A percentile compares a stretch with the other conserved stretches of the same genome.
Evolutionary conservation across 2,888 invertebrate species (phyloP).

Genomic region (Thymelicus lineola): DNA sequence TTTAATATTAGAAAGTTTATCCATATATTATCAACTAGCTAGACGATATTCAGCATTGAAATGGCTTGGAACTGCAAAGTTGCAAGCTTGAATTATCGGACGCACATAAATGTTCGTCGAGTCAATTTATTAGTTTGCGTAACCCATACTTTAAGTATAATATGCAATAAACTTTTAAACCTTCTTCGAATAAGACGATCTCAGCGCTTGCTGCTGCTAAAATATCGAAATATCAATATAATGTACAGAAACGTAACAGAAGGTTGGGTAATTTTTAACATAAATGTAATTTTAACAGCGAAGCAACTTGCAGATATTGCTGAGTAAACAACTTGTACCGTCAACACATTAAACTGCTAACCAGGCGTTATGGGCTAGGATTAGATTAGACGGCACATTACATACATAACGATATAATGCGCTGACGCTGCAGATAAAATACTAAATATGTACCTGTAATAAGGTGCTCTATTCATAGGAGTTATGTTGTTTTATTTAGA

Average conservation of each 20-base stretch:
- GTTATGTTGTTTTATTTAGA: no score
- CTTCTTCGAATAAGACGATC: background rate
- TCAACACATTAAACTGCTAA: background rate
- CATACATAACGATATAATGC: slow-evolving; percentile 1
- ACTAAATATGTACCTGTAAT: no score
- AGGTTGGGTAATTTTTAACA: no score
- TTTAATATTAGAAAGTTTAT: background rate
- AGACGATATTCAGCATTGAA: background rate
- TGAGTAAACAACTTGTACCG: background rate
- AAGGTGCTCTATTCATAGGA: no score
- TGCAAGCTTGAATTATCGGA: background rate
- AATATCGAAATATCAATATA: no score
- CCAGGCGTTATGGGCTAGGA: background rate
- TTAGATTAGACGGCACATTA: background rate
- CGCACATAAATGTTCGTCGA: background rate
- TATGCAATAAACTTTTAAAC: background rate
- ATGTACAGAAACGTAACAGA: no score
- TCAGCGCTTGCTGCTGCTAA: no score
- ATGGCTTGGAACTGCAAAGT: background rate
- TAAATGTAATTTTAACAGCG: background rate
- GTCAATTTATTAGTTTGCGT: slow-evolving; percentile 3
- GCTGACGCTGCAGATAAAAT: background rate
- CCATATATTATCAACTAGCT: slow-evolving; percentile 3
- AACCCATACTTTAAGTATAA: background rate
- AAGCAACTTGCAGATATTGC: background rate